Evolutionary conservation across 2,113 vertebrate genomes (phyloP).

Genomic region (Cnemophilus loriae): DNA sequence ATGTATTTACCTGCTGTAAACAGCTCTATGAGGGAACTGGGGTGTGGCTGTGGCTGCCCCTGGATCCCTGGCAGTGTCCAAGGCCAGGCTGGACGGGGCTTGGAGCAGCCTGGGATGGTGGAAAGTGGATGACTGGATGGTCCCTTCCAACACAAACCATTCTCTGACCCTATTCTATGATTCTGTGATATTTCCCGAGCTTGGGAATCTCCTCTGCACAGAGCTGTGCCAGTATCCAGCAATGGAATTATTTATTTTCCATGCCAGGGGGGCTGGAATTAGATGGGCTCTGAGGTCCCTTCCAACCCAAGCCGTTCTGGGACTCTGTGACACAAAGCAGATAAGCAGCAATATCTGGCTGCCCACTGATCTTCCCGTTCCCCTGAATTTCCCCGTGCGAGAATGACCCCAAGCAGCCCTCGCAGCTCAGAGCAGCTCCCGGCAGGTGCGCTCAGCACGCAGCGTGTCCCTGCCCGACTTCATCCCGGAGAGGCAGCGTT

Average conservation of each 20-base stretch:
- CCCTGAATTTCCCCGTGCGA: neutral
- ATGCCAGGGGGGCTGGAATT: neutral
- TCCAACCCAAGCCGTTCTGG: rapidly evolving
- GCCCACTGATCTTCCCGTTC: rapidly evolving
- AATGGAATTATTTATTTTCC: neutral
- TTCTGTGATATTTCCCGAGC: neutral
- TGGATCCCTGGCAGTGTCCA: neutral
- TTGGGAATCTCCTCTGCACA: neutral
- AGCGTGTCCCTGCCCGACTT: neutral
- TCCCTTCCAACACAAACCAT: neutral
- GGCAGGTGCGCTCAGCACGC: no score
- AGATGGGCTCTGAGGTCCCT: neutral
- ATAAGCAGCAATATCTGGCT: neutral
- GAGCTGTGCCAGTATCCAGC: neutral
- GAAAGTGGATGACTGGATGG: neutral
- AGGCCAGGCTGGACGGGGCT: rapidly evolving
- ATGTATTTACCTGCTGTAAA: neutral
- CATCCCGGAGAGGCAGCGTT: neutral
- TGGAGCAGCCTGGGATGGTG: neutral
- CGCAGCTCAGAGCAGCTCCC: no score
- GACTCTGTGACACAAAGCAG: neutral
- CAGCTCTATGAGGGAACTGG: rapidly evolving
- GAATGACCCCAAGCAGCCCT: neutral
- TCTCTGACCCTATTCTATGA: rapidly evolving
- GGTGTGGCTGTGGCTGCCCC: neutral